Evolutionary conservation across 2,797 vertebrate genomes (phyloP).

Genomic region (Pelobates cultripes): DNA sequence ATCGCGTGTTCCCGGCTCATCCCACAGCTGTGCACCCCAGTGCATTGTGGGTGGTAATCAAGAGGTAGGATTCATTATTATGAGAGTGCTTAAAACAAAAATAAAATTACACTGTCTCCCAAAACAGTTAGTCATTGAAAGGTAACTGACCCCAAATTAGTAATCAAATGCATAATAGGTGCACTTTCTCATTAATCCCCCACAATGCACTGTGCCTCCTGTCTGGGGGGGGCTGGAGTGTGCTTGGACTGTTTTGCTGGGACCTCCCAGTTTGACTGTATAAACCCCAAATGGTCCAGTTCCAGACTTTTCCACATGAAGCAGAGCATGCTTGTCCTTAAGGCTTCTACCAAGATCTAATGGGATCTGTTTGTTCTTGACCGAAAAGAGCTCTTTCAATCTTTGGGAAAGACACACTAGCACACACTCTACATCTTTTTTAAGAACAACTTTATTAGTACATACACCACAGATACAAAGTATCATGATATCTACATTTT

Average conservation of each 20-base stretch:
- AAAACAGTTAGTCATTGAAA: too few species aligned
- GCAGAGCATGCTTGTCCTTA: slow-evolving; percentile 71
- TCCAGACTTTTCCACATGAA: slow-evolving; percentile 65
- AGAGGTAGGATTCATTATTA: neutral
- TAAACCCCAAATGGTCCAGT: slow-evolving; percentile 65
- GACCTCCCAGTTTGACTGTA: slow-evolving; percentile 90
- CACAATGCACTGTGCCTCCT: slow-evolving; percentile 65
- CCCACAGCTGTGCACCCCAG: slow-evolving; percentile 70
- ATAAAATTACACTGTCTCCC: too few species aligned
- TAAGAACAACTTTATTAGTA: neutral
- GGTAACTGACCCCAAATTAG: neutral
- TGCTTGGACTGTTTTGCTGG: slow-evolving; percentile 92
- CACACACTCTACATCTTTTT: neutral
- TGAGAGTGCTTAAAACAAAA: too few species aligned
- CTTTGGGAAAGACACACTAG: neutral
- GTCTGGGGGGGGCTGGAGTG: slow-evolving; percentile 74
- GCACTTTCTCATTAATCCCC: slow-evolving; percentile 22
- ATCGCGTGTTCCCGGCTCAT: slow-evolving; percentile 73
- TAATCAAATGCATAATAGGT: neutral
- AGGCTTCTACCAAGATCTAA: slow-evolving; percentile 5
- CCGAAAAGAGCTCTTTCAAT: neutral
- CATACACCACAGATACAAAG: too few species aligned
- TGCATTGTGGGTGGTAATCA: slow-evolving; percentile 81
- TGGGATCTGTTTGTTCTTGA: slow-evolving; percentile 1
- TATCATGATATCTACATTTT: too few species aligned